phyloP scores from a whole-genome alignment of 2,888 invertebrate species.

The Phyllotreta cruciferae region DNA sequence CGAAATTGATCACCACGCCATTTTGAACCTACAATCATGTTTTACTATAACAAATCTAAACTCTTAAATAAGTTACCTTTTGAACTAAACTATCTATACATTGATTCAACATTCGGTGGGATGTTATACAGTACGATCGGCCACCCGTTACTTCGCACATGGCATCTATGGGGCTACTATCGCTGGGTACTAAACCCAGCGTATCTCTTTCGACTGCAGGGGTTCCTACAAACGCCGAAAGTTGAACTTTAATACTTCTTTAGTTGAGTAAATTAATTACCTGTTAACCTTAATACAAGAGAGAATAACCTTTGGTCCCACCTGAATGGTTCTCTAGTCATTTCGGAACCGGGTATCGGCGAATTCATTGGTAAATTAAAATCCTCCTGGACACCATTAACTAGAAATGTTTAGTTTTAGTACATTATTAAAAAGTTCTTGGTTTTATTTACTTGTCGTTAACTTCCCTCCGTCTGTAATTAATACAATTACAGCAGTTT shows the following conservation, averaged over 20 bases:
- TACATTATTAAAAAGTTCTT: background rate
- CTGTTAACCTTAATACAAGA: conserved; percentile 86
- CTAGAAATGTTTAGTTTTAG: conserved; percentile 41
- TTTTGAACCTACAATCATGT: conserved; percentile 71
- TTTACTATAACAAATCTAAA: background rate
- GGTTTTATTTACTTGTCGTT: conserved; percentile 62
- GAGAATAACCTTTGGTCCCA: conserved; percentile 99
- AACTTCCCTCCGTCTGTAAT: conserved; percentile 98
- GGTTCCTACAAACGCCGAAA: conserved; percentile 67
- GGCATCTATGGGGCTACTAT: conserved; percentile 92
- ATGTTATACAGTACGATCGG: conserved; percentile 93
- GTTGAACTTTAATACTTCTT: background rate
- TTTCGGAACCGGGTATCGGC: conserved; percentile 93
- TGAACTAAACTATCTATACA: conserved; percentile 96
- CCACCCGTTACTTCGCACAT: conserved; percentile 99
- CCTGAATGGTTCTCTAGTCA: conserved; percentile 98
- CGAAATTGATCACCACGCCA: conserved; percentile 97
- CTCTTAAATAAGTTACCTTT: conserved; percentile 66
- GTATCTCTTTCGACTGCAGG: conserved; percentile 86
- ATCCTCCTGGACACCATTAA: conserved; percentile 65
- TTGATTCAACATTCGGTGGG: conserved; percentile 93
- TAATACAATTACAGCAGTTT: conserved; percentile 96
- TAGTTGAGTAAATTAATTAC: conserved; percentile 37
- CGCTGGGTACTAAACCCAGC: conserved; percentile 90
- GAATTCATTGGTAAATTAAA: conserved; percentile 92